A percentile compares a stretch with the other conserved stretches of the same genome.
Evolutionary conservation across 2,797 vertebrate species (phyloP).

Genomic region (Crax fasciolata): DNA sequence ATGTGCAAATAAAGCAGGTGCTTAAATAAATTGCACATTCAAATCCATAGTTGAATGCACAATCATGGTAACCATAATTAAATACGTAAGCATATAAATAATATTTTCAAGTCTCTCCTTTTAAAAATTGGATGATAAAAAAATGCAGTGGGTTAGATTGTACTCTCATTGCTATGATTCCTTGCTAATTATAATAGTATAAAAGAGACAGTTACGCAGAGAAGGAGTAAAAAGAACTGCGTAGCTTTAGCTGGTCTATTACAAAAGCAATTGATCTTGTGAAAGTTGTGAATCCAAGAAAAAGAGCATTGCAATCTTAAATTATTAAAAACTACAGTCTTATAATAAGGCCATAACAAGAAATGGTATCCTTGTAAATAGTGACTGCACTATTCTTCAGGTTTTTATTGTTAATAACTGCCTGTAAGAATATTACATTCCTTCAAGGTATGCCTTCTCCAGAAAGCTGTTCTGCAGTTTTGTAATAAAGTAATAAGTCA

Average conservation of each 20-base stretch:
- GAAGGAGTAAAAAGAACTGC: background rate
- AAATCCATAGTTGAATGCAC: background rate
- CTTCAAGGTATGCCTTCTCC: constrained; percentile 2
- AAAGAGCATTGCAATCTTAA: background rate
- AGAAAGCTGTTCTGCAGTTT: constrained; percentile 1
- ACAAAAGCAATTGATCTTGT: background rate
- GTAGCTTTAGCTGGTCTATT: background rate
- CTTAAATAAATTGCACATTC: background rate
- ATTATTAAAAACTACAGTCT: background rate
- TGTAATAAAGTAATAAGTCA: constrained; percentile 15
- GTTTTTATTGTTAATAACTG: constrained; percentile 31
- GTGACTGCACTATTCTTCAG: background rate
- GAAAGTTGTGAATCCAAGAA: background rate
- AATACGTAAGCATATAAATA: background rate
- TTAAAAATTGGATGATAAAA: background rate
- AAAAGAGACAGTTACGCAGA: background rate
- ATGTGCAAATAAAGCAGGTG: background rate
- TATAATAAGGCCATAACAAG: background rate
- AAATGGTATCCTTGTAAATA: constrained; percentile 35
- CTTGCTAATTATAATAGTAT: background rate
- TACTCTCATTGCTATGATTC: background rate
- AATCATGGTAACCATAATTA: background rate
- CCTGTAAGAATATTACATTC: constrained; percentile 7
- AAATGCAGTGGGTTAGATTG: background rate
- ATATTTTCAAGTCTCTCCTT: background rate